A percentile compares a stretch with the other conserved stretches of the same genome.
These are phyloP conservation scores for Cydia amplana DNA, from an alignment of 1,140 invertebrate species.

Conservation along the genomic window DNA sequence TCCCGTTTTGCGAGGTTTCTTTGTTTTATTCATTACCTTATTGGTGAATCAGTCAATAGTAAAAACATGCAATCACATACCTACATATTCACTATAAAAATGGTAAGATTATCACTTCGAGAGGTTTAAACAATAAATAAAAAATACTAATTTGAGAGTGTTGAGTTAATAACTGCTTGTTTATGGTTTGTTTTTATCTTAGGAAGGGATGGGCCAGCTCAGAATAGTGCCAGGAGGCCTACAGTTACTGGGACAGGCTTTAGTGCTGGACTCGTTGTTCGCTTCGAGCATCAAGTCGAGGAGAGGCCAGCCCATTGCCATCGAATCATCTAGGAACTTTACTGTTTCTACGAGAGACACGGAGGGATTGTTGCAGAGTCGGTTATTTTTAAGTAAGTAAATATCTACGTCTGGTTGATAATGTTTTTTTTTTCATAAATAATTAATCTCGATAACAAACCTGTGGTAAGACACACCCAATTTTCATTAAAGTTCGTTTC, in stretches of 20 bases:
- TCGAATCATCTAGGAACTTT: slow-evolving; percentile 94
- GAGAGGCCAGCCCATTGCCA: slow-evolving; percentile 88
- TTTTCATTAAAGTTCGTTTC: too few relatives aligned
- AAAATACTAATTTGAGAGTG: too few relatives aligned
- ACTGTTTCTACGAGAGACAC: slow-evolving; percentile 90
- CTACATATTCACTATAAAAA: too few relatives aligned
- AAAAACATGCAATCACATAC: too few relatives aligned
- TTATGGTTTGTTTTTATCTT: slow-evolving; percentile 52
- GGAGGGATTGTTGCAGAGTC: slow-evolving; percentile 88
- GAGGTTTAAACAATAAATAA: too few relatives aligned
- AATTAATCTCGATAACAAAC: too few relatives aligned
- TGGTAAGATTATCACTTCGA: too few relatives aligned
- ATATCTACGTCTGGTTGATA: neutral
- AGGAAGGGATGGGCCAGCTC: slow-evolving; percentile 97
- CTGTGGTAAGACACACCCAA: too few relatives aligned
- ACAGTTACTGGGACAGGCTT: slow-evolving; percentile 91
- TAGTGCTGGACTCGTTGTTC: slow-evolving; percentile 92
- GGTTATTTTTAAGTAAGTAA: slow-evolving; percentile 87
- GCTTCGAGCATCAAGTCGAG: slow-evolving; percentile 91
- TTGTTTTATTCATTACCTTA: too few relatives aligned
- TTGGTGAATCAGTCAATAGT: too few relatives aligned
- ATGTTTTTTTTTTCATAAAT: neutral
- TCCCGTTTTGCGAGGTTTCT: too few relatives aligned
- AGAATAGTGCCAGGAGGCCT: slow-evolving; percentile 93
- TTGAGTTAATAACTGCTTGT: neutral